Percentiles rank a stretch among this genome's conserved stretches.
phyloP scores from a whole-genome alignment of 2,888 invertebrate species.

The Perizoma affinitatum region DNA sequence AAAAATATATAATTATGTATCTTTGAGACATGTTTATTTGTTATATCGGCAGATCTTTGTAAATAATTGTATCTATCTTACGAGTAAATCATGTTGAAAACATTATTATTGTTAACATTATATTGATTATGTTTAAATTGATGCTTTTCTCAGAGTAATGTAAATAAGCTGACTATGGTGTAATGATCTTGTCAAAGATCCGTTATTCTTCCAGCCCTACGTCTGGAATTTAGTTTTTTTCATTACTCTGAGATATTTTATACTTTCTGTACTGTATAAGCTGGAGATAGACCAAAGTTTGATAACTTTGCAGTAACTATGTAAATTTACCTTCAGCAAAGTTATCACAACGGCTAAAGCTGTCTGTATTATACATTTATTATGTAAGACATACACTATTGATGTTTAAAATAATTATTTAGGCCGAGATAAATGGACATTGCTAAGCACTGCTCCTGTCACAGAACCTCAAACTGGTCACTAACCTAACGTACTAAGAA shows the following conservation, averaged over 20 bases:
- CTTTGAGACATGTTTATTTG: slow-evolving; percentile 67
- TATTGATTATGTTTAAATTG: slow-evolving; percentile 36
- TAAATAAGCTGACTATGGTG: background rate
- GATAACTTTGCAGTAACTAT: slow-evolving; percentile 73
- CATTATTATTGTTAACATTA: slow-evolving; percentile 36
- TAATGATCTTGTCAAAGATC: too few species aligned
- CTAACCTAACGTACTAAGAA: too few species aligned
- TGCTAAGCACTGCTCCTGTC: slow-evolving; percentile 1
- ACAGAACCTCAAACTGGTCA: too few species aligned
- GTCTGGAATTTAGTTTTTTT: too few species aligned
- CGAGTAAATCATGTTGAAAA: slow-evolving; percentile 43
- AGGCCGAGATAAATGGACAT: background rate
- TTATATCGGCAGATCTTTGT: slow-evolving; percentile 82
- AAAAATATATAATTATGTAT: slow-evolving; percentile 18
- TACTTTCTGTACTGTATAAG: slow-evolving; percentile 63
- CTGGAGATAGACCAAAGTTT: slow-evolving; percentile 88
- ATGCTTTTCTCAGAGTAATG: slow-evolving; percentile 19
- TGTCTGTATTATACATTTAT: slow-evolving; percentile 57
- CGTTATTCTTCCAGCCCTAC: too few species aligned
- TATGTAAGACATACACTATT: slow-evolving; percentile 52
- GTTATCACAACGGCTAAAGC: slow-evolving; percentile 75
- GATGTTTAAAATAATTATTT: background rate
- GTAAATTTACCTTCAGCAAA: slow-evolving; percentile 72
- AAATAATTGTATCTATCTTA: slow-evolving; percentile 67
- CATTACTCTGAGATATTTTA: slow-evolving; percentile 37